Conservation (phyloP, 2,888 invertebrate genomes). For the Hirtodrosophila duncani region DNA sequence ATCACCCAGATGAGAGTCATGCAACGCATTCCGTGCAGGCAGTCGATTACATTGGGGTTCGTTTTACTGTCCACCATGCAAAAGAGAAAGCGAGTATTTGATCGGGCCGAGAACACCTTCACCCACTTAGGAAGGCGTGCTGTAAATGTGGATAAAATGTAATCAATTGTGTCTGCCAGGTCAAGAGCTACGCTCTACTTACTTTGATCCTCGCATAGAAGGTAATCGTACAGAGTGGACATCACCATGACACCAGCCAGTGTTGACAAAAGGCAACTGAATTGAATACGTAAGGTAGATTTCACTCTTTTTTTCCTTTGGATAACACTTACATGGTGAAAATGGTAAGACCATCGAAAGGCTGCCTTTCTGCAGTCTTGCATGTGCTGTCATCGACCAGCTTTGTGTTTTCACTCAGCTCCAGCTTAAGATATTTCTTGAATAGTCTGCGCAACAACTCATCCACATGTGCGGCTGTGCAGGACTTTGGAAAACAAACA, state of each 20-base stretch:
- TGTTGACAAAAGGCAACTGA: slow-evolving; percentile 33
- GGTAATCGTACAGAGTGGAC: slow-evolving; percentile 47
- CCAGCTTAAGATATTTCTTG: slow-evolving; percentile 18
- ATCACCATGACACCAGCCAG: slow-evolving; percentile 20
- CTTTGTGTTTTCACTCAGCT: background rate
- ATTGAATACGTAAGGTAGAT: background rate
- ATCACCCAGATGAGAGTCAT: slow-evolving; percentile 79
- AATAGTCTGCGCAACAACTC: slow-evolving; percentile 31
- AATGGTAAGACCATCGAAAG: slow-evolving; percentile 47
- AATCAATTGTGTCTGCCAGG: slow-evolving; percentile 23
- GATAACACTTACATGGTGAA: slow-evolving; percentile 59
- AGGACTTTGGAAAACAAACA: slow-evolving; percentile 59
- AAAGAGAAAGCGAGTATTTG: slow-evolving; percentile 44
- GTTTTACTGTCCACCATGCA: slow-evolving; percentile 14
- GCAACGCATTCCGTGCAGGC: slow-evolving; percentile 78
- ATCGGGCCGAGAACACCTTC: no score
- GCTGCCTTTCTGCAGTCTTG: slow-evolving; percentile 6
- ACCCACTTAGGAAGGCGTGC: no score
- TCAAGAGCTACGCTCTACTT: no score
- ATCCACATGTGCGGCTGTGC: slow-evolving; percentile 41
- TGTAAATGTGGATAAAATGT: no score
- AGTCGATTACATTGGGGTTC: slow-evolving; percentile 55
- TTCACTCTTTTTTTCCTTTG: no score
- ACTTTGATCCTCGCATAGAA: slow-evolving; percentile 37
- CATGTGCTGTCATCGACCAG: slow-evolving; percentile 31